A percentile compares a stretch with the other conserved stretches of the same genome.
Conservation (phyloP, 2,113 vertebrate genomes). For the Grallaria varia region DNA sequence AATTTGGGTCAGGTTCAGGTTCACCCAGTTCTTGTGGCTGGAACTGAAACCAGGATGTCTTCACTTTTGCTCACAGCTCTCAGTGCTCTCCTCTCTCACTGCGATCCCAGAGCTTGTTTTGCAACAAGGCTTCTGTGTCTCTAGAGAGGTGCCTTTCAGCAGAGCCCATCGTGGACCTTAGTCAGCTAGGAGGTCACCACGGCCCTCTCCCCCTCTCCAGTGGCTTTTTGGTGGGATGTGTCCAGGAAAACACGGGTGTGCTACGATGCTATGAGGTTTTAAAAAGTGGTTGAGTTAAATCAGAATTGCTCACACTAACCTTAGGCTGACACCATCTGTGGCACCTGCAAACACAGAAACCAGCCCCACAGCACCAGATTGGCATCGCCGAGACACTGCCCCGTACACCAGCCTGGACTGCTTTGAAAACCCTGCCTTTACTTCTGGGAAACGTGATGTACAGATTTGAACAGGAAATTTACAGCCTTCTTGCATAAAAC, state of each 20-base stretch:
- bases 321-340: not conserved
- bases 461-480: constrained; percentile 31
- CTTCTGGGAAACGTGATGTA: not conserved
- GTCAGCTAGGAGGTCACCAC: accelerated
- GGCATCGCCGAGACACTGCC: accelerated
- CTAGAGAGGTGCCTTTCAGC: not conserved
- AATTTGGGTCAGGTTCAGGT: constrained; percentile 51
- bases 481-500: constrained; percentile 30
- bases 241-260: not conserved
- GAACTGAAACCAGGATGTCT: constrained; percentile 53
- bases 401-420: not conserved
- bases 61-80: constrained; percentile 27
- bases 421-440: not conserved
- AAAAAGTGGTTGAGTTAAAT: not conserved
- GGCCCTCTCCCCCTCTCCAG: not conserved
- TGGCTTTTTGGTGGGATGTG: not conserved
- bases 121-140: accelerated
- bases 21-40: constrained; percentile 40
- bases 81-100: not conserved
- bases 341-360: not conserved
- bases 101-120: not conserved
- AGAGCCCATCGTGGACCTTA: not conserved
- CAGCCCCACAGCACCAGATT: not conserved
- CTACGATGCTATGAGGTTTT: not conserved
- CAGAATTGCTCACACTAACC: not conserved